Base-by-base conservation (phyloP, 2,113 vertebrate genomes). In the Gallinago media region DNA sequence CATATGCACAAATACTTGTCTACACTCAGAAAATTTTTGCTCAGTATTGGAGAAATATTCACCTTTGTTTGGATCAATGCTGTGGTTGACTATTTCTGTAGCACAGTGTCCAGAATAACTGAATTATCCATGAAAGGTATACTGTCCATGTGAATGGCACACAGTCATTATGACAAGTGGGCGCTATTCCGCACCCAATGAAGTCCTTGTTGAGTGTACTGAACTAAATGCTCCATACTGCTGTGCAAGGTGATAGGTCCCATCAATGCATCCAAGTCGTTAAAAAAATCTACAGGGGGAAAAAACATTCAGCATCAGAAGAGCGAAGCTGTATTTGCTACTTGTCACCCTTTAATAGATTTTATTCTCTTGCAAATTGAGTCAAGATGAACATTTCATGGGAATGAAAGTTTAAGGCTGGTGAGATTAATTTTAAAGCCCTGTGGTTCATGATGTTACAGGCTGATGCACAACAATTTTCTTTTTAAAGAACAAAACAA, bases 171-270 rank as follows among this genome's bases (percentile, higher is more conserved):
- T 32, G 98, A 98, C 76, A 98, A 98, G 97, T 99, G 99, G 96
- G 98, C 73, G 75, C 98, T 99, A 52, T 98, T 99, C 81, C 99
- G 98, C 92, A 99, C 99, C 99, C 99, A 99, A 97, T 99, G 99
- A 52, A 99, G 98, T 97, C 99, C 99, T 97, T 99, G 99, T 92
- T 99, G 98, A 91, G 99, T 99, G 97, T 99, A 99, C 83, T 99
- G 99, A 82, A 99, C 99, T 71, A 99, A 98, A 73, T 99, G 99
- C 88, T 99, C 98, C 97, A 99, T 99, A 98, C 98, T 99, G 98
- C 99, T 99, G 98, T 99, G 99, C 92, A 99, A 98, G 94, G 99
- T 99, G 97, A 99, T 90, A 0, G 99, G 99, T 70, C 99, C 99
- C 97, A 99, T 99, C 97, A 99, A 97, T 49, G 99, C 98, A 83